phyloP scores from a whole-genome alignment of 2,888 invertebrate species.

The Cosmopolites sordidus region DNA sequence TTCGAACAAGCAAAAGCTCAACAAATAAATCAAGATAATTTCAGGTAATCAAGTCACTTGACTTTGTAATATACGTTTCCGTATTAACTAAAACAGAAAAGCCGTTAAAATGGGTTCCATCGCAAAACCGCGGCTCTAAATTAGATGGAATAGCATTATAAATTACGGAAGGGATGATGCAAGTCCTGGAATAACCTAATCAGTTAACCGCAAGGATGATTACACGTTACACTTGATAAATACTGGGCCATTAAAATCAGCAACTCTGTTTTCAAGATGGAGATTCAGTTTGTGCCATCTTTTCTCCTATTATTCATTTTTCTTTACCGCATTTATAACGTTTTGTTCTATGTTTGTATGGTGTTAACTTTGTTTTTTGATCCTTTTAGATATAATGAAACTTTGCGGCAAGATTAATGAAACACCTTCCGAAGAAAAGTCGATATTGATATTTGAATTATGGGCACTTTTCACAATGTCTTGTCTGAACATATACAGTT shows the following conservation, averaged over 20 bases:
- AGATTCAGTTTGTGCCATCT: neutral
- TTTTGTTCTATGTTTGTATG: no score
- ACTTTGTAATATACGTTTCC: conserved; percentile 30
- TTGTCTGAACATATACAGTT: no score
- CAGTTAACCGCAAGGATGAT: conserved; percentile 45
- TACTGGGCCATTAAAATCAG: conserved; percentile 39
- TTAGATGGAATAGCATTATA: conserved; percentile 43
- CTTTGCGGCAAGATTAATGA: no score
- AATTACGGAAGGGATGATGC: conserved; percentile 41
- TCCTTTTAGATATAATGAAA: no score
- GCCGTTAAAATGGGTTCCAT: conserved; percentile 40
- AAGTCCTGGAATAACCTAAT: conserved; percentile 44
- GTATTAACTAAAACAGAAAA: conserved; percentile 37
- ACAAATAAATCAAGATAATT: conserved; percentile 28
- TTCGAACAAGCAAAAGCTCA: conserved; percentile 19
- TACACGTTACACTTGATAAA: conserved; percentile 42
- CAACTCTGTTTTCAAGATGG: conserved; percentile 16
- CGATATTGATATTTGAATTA: no score
- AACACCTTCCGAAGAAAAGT: no score
- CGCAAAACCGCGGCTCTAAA: conserved; percentile 39
- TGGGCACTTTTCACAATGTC: no score
- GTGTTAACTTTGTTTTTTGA: no score
- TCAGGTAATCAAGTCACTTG: conserved; percentile 29
- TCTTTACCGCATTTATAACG: neutral
- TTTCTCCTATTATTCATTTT: neutral